Conservation (phyloP, 2,888 invertebrate genomes). For the Flexamia atlantica region DNA sequence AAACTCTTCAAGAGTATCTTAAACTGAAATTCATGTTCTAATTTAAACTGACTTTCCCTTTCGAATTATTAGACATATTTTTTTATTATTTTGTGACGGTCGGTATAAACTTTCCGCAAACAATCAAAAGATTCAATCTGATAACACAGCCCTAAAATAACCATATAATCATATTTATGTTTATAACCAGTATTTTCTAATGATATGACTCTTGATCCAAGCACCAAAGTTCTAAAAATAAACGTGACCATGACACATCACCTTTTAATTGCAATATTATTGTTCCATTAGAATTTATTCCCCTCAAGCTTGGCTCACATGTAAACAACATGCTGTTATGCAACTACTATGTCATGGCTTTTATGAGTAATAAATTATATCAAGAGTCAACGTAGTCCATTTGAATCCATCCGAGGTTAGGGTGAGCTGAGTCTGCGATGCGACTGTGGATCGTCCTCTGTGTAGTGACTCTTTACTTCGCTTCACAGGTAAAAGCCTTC, state of each 20-base stretch:
- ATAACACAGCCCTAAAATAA: no score
- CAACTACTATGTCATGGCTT: not conserved
- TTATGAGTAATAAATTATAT: not conserved
- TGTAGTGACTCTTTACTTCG: not conserved
- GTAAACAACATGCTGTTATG: constrained; percentile 3
- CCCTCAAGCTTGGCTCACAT: not conserved
- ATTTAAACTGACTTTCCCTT: no score
- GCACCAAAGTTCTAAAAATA: not conserved
- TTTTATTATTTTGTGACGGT: no score
- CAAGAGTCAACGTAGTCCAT: not conserved
- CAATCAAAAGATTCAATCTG: no score
- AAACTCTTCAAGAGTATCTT: no score
- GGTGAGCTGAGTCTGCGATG: not conserved
- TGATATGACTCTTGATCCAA: no score
- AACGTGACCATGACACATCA: not conserved
- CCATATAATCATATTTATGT: no score
- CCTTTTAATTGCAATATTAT: constrained; percentile 4
- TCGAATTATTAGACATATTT: no score
- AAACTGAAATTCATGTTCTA: no score
- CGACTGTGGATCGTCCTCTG: not conserved
- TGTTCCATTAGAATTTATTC: not conserved
- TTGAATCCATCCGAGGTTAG: not conserved
- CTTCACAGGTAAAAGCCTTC: constrained; percentile 11
- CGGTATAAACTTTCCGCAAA: no score
- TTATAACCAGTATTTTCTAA: no score